Evolutionary conservation across 2,888 invertebrate species (phyloP), one percentile per base, ranked within the genome.

Genomic region (Oscheius myriophilus): DNA sequence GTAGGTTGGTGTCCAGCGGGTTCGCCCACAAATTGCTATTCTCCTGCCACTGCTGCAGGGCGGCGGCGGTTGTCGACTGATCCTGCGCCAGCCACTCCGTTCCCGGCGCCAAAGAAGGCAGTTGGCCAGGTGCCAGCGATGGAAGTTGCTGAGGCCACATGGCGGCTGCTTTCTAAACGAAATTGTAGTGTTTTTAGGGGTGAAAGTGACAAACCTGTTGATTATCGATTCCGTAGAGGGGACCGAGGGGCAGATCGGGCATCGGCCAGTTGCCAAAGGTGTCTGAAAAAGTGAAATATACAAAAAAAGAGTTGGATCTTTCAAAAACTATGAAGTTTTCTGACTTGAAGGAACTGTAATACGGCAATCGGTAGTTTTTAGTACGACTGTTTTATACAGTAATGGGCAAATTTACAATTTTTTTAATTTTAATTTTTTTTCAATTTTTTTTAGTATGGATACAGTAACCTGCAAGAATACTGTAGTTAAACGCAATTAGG

Each of bases 231-330:
- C 33, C 33, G 33, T 33, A 33, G 33, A 33, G 33, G 33, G 33
- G 46, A 18, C 25, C 42, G n/a, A 53, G 25, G 11, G 42, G 63
- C 11, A 52, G 26, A n/a, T 46, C 43, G 4, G 63, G 63, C 52
- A 63, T 63, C 14, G 63, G 63, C 63, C 63, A 63, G 53, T 63
- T 53, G 9, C 63, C 53, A 12, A 53, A 53, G 21, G 63, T 53
- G 25, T 39, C 62, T 62, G 26, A n/a, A 62, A 43, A 14, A 6
- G 6, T 6, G 2, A 18, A 18, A 6, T 46, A 21, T 9, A 46
- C n/a, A n/a, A n/a, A n/a, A n/a, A n/a, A n/a, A n/a, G n/a, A n/a
- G n/a, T n/a, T n/a, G n/a, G n/a, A n/a, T n/a, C n/a, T n/a, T n/a
- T n/a, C n/a, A n/a, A n/a, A n/a, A n/a, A n/a, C n/a, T n/a, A n/a